Conservation (phyloP, 1,140 invertebrate species). For the Helicoverpa zea region DNA sequence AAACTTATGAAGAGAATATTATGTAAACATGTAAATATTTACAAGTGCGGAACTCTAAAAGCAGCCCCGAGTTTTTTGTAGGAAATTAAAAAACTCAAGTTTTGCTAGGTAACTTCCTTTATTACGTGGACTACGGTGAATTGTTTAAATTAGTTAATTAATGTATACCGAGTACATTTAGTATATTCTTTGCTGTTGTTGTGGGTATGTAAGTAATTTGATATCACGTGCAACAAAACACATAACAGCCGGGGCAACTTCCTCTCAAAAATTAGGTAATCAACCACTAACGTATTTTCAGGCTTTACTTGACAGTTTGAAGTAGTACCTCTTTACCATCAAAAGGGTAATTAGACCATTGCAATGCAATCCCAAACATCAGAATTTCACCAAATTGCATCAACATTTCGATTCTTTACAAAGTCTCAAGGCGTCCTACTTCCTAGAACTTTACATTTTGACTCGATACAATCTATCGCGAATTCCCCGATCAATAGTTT, state of each 20-base stretch:
- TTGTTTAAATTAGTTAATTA: slow-evolving; percentile 72
- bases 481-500: slow-evolving; percentile 34
- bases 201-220: neutral
- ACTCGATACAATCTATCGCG: slow-evolving; percentile 3
- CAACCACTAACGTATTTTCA: too few species aligned
- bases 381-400: neutral
- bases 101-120: slow-evolving; percentile 53
- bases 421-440: neutral
- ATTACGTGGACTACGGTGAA: slow-evolving; percentile 62
- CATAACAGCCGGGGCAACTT: too few species aligned
- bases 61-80: slow-evolving; percentile 53
- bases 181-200: neutral
- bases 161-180: slow-evolving; percentile 13
- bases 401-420: neutral
- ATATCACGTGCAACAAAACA: too few species aligned
- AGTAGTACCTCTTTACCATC: too few species aligned
- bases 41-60: slow-evolving; percentile 47
- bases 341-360: too few species aligned
- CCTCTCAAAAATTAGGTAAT: too few species aligned
- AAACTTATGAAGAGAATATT: neutral
- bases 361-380: too few species aligned
- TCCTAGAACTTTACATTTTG: neutral
- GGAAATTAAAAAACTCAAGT: slow-evolving; percentile 54
- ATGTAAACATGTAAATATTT: slow-evolving; percentile 22
- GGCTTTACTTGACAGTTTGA: too few species aligned